Base-by-base conservation (phyloP, 2,888 invertebrate species). In the Hipparchia semele region DNA sequence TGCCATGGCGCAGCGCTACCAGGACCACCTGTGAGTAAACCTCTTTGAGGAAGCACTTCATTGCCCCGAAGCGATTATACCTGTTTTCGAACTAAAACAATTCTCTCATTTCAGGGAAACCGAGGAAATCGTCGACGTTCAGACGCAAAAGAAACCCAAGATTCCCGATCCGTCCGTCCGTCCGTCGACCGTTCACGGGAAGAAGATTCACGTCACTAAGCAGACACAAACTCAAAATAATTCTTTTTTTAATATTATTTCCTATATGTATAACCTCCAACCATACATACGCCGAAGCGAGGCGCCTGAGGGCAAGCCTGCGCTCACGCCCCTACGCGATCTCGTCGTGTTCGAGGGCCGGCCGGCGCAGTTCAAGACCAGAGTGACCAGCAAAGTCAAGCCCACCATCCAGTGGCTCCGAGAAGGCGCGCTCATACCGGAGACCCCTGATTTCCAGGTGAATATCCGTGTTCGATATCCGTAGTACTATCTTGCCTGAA, bases 321-420 rank as follows among this genome's bases (percentile, higher is more conserved):
- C 96, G 59, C 94, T 98, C 73, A 96, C 98, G 49, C 97, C 97
- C 2, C 95, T 99, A 86, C 96, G 97, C 83, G 98, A 98, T 90
- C 96, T 98, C 54, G 96, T 96, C 72, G 98, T 98, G 3, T 94
- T 95, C 61, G 99, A 99, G 92, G 99, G 99, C 65, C 97, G 97
- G 85, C 97, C 98, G 10, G 99, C 98, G 0, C 97, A 98, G 83
- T 99, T 99, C 90, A 98, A 98, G 86, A 98, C 98, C 6, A 96
- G 96, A 75, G 97, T 99, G 78, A 95, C 96, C 65, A 98, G 98
- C 80, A 97, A 97, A 89, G 97, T 97, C 10, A 97, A 97, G 84
- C 98, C 99, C n/a, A 97, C 97, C 49, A 96, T 99, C 77, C 98
- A 98, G 89, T 99, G 99, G 99, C 96, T 98, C 85, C 96, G 99